Evolutionary conservation across 2,888 invertebrate species (phyloP).

Genomic region (Eupithecia pulchellata): DNA sequence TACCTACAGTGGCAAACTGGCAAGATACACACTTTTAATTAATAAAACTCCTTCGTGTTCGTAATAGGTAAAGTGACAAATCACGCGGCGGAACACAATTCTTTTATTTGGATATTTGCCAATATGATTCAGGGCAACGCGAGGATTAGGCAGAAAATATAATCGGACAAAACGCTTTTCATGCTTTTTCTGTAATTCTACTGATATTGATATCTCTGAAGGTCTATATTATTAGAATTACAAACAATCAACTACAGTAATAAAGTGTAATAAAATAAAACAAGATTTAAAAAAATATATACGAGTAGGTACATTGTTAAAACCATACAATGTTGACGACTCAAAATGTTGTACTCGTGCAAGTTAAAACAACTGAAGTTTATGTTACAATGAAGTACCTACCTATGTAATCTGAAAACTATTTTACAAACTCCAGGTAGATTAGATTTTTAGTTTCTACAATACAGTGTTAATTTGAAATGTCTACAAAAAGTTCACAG

Average conservation of each 20-base stretch:
- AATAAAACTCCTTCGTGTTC: neutral
- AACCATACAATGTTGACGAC: too few species aligned
- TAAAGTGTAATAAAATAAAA: neutral
- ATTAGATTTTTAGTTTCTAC: too few species aligned
- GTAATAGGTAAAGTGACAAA: neutral
- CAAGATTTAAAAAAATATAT: neutral
- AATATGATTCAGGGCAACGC: slow-evolving; percentile 62
- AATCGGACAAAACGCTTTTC: neutral
- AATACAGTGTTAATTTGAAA: too few species aligned
- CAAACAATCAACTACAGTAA: neutral
- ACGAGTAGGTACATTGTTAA: too few species aligned
- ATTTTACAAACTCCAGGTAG: neutral
- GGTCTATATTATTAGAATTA: neutral
- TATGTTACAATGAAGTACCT: neutral
- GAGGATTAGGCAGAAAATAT: slow-evolving; percentile 45
- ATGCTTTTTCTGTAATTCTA: neutral
- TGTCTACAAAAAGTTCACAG: neutral
- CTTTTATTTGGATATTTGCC: slow-evolving; percentile 58
- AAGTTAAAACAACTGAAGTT: neutral
- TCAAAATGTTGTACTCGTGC: neutral
- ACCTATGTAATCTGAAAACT: too few species aligned
- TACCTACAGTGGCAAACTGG: too few species aligned
- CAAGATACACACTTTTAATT: neutral
- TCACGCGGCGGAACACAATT: slow-evolving; percentile 49
- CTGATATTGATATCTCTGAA: neutral